phyloP scores from a whole-genome alignment of 35 echinoderm and acorn worm species.

The Diadema setosum region DNA sequence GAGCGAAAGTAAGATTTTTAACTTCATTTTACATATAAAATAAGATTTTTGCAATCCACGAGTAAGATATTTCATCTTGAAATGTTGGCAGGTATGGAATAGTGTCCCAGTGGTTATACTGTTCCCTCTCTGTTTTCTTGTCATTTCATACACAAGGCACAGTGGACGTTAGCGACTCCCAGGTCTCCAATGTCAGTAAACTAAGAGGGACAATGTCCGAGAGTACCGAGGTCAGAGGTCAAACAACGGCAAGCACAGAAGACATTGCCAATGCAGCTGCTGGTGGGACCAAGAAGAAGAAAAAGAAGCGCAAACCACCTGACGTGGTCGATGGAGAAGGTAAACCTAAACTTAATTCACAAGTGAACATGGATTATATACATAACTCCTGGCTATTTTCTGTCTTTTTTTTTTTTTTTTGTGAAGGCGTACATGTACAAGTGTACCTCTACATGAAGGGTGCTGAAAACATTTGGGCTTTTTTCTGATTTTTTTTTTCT shows the following conservation, averaged over 20 bases:
- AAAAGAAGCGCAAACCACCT: not conserved
- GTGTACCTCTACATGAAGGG: too few relatives aligned
- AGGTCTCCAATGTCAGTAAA: not conserved
- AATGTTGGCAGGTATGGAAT: not conserved
- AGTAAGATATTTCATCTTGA: not conserved
- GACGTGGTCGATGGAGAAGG: not conserved
- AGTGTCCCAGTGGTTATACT: not conserved
- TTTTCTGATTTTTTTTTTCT: too few relatives aligned
- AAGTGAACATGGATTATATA: too few relatives aligned
- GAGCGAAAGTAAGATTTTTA: not conserved
- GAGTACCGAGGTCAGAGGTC: conserved; percentile 16
- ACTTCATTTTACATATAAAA: not conserved
- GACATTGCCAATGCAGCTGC: not conserved
- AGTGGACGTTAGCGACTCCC: conserved; percentile 2
- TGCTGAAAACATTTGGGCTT: too few relatives aligned
- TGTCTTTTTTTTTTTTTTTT: too few relatives aligned
- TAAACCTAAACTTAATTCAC: too few relatives aligned
- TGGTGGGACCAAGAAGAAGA: not conserved
- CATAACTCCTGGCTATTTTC: too few relatives aligned
- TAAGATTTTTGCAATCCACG: not conserved
- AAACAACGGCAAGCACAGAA: not conserved
- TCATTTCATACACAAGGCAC: too few relatives aligned
- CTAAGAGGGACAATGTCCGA: not conserved
- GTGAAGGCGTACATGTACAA: too few relatives aligned
- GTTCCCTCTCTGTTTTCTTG: not conserved